Evolutionary conservation across 2,797 vertebrate genomes (phyloP).

Genomic region (Aulostomus chinensis): DNA sequence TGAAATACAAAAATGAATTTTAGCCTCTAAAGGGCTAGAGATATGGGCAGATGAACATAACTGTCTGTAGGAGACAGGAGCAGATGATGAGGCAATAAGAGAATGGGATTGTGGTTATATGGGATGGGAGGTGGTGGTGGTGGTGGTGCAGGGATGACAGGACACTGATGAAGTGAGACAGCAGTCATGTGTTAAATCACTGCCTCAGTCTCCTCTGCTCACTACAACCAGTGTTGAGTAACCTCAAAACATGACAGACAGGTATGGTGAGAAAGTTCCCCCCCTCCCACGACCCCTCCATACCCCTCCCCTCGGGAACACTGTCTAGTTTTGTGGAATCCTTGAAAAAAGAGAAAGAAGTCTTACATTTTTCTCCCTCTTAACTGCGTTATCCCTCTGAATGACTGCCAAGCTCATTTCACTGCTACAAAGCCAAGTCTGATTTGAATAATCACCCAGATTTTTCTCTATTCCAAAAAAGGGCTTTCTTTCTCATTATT

Average conservation of each 20-base stretch:
- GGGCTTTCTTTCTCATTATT: conserved; percentile 51
- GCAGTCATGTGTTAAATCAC: conserved; percentile 66
- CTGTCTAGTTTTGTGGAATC: conserved; percentile 19
- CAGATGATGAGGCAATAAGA: conserved; percentile 30
- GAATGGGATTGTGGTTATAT: conserved; percentile 16
- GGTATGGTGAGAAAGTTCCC: conserved; percentile 37
- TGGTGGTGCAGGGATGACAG: conserved; percentile 48
- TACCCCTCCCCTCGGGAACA: conserved; percentile 23
- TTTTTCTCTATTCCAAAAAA: conserved; percentile 11
- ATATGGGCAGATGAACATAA: conserved; percentile 9
- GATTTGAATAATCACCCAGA: conserved; percentile 51
- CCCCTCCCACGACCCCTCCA: conserved; percentile 12
- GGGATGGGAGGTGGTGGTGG: conserved; percentile 6
- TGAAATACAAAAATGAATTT: background rate
- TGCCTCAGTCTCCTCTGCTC: conserved; percentile 45
- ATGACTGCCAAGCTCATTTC: conserved; percentile 48
- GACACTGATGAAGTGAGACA: conserved; percentile 61
- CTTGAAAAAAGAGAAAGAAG: conserved; percentile 9
- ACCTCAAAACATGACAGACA: conserved; percentile 53
- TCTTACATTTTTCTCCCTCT: conserved; percentile 25
- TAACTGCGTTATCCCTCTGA: conserved; percentile 26
- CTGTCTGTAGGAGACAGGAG: conserved; percentile 3
- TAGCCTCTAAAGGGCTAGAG: background rate
- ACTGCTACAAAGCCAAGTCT: conserved; percentile 40
- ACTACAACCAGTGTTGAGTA: conserved; percentile 31